Evolutionary conservation across 2,888 invertebrate species (phyloP).

Genomic region (Agrochola macilenta): DNA sequence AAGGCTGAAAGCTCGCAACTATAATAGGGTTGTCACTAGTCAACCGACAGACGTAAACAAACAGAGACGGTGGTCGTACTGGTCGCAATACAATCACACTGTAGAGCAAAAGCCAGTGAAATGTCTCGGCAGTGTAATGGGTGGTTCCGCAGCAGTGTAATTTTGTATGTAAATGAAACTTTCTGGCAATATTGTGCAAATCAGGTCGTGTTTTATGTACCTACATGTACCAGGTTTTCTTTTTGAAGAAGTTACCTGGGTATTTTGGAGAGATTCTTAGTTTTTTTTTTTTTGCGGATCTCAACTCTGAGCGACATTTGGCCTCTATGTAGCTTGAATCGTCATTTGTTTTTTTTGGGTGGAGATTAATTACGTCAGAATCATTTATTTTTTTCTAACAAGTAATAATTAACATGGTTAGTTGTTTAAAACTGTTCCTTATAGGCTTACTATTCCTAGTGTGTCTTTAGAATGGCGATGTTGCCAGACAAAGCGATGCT

Average conservation of each 20-base stretch:
- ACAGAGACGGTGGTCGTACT: conserved; percentile 29
- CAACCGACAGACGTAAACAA: conserved; percentile 36
- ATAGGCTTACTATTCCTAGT: no score
- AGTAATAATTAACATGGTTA: no score
- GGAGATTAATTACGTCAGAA: no score
- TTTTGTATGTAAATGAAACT: conserved; percentile 44
- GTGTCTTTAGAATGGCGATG: no score
- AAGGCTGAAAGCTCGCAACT: conserved; percentile 38
- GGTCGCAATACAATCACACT: conserved; percentile 51
- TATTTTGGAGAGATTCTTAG: not conserved
- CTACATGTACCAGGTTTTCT: not conserved
- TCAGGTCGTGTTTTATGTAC: conserved; percentile 25
- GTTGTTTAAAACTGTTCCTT: no score
- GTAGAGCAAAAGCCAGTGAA: conserved; percentile 31
- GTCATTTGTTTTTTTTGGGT: no score
- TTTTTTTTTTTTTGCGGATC: no score
- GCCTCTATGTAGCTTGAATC: no score
- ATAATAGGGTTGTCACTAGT: conserved; percentile 42
- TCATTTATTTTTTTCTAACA: no score
- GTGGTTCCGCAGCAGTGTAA: conserved; percentile 28
- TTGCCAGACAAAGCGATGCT: no score
- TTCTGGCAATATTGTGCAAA: conserved; percentile 37
- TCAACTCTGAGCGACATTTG: not conserved
- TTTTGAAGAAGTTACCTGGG: not conserved
- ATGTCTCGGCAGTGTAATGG: conserved; percentile 37